Conservation (phyloP, 1,140 invertebrate species). For the Aradophagus sp. region DNA sequence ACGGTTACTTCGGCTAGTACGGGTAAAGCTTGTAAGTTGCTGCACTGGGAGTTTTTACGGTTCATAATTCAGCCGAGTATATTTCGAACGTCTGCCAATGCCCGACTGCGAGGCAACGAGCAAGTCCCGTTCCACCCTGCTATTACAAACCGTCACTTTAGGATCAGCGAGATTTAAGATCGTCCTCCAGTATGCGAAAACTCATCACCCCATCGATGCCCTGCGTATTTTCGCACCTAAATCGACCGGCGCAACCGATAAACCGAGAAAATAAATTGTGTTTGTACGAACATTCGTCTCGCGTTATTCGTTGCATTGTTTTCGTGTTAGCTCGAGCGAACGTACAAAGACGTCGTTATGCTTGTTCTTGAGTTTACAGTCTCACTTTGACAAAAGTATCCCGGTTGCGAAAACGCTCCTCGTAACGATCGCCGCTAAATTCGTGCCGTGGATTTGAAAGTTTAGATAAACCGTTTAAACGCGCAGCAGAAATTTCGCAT, state of each 20-base stretch:
- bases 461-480: too few relatives aligned
- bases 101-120: conserved; percentile 60
- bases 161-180: conserved; percentile 65
- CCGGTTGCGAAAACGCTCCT: too few relatives aligned
- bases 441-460: background rate
- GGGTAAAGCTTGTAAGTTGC: conserved; percentile 67
- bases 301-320: conserved; percentile 19
- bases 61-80: conserved; percentile 74
- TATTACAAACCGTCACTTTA: conserved; percentile 67
- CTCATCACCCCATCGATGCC: conserved; percentile 65
- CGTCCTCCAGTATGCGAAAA: conserved; percentile 66
- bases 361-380: background rate
- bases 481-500: too few relatives aligned
- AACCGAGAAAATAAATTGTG: conserved; percentile 48
- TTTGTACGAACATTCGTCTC: conserved; percentile 45
- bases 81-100: conserved; percentile 74
- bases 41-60: conserved; percentile 71
- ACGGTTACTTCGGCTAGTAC: conserved; percentile 65
- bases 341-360: background rate
- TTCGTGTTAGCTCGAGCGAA: conserved; percentile 15
- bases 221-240: conserved; percentile 51
- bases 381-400: too few relatives aligned
- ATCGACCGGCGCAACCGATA: conserved; percentile 40
- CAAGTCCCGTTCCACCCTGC: conserved; percentile 56
- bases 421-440: too few relatives aligned